Evolutionary conservation across 2,797 vertebrate species (phyloP).

Genomic region (Schizopygopsis pylzovi): DNA sequence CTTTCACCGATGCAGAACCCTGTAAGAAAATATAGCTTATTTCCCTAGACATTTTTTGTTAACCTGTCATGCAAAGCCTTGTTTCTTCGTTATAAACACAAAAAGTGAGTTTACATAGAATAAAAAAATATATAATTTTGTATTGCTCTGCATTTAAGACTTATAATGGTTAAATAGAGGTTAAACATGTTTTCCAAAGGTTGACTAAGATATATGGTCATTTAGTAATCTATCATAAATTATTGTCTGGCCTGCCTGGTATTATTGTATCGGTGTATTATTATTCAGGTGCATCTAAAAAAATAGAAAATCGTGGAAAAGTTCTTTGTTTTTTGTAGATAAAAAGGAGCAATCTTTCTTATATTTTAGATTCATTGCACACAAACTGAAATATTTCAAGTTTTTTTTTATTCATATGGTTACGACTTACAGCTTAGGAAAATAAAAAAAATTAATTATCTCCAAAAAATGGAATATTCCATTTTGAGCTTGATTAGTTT

Average conservation of each 20-base stretch:
- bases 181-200: not conserved
- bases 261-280: not conserved
- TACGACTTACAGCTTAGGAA: no score
- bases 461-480: no score
- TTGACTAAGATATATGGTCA: not conserved
- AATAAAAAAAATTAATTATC: no score
- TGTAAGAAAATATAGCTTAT: slow-evolving; percentile 67
- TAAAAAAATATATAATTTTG: no score
- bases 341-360: no score
- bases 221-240: not conserved
- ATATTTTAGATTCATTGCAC: no score
- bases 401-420: no score
- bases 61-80: not conserved
- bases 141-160: no score
- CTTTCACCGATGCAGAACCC: slow-evolving; percentile 88
- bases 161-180: not conserved
- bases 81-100: not conserved
- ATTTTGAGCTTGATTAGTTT: no score
- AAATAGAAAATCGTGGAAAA: no score
- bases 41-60: not conserved
- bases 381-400: no score
- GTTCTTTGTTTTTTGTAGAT: no score
- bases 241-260: not conserved
- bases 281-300: not conserved
- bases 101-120: not conserved